Conservation (phyloP, 2,797 vertebrate species). For the Scyliorhinus canicula region DNA sequence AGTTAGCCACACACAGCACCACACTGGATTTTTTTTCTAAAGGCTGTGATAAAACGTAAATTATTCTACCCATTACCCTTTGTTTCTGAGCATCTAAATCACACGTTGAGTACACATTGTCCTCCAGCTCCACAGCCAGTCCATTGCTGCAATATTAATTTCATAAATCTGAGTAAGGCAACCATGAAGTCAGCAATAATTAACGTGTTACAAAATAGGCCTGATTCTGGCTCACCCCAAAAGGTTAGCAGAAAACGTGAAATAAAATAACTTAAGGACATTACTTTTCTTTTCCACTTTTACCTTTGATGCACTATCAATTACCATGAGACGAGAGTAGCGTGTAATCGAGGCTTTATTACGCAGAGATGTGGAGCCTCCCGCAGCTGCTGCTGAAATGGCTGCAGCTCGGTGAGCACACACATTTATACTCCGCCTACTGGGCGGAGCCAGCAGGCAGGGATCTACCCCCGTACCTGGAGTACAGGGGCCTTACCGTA, state of each 20-base stretch:
- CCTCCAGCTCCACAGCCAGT: neutral
- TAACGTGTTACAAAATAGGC: neutral
- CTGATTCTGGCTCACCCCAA: neutral
- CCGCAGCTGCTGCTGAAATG: too few relatives aligned
- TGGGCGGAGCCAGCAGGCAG: too few relatives aligned
- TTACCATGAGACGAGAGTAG: too few relatives aligned
- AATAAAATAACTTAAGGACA: neutral
- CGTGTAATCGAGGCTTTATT: too few relatives aligned
- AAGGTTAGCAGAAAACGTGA: neutral
- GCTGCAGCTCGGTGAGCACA: too few relatives aligned
- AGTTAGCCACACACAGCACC: neutral
- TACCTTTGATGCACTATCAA: neutral
- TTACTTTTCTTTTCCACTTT: neutral
- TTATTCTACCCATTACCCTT: neutral
- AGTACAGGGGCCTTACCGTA: too few relatives aligned
- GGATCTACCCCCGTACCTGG: too few relatives aligned
- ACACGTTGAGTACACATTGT: neutral
- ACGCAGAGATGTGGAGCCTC: too few relatives aligned
- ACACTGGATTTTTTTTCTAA: neutral
- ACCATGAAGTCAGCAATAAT: too few relatives aligned
- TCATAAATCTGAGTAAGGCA: neutral
- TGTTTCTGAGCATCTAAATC: neutral
- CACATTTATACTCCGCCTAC: too few relatives aligned
- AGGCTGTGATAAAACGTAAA: neutral
- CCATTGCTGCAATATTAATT: neutral